phyloP scores from a whole-genome alignment of 2,113 vertebrate genomes.

The Misgurnus anguillicaudatus region DNA sequence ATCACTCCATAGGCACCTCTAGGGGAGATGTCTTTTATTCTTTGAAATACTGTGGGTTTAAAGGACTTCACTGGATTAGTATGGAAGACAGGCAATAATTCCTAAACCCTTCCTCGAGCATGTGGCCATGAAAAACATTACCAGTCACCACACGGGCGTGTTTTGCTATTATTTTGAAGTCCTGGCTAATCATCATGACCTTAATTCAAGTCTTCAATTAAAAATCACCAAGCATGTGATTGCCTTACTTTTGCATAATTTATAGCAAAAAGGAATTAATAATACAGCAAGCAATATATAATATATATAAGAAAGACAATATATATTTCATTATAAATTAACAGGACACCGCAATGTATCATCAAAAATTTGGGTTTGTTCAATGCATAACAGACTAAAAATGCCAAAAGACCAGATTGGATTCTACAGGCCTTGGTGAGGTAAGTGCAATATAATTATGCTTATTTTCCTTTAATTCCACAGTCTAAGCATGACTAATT shows the following conservation, averaged over 20 bases:
- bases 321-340: too few relatives aligned
- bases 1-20: neutral
- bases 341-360: too few relatives aligned
- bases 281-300: neutral
- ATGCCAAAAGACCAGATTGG: too few relatives aligned
- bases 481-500: neutral
- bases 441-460: too few relatives aligned
- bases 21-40: neutral
- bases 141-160: neutral
- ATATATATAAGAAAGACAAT: too few relatives aligned
- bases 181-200: slow-evolving; percentile 17
- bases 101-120: neutral
- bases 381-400: too few relatives aligned
- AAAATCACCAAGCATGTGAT: slow-evolving; percentile 11
- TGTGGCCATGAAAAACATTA: slow-evolving; percentile 17
- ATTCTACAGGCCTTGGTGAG: too few relatives aligned
- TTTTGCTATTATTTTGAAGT: neutral
- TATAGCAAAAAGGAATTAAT: neutral
- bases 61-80: neutral
- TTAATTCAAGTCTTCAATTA: slow-evolving; percentile 22
- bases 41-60: neutral
- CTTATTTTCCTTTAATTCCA: neutral
- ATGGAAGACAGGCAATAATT: neutral
- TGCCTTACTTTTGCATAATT: slow-evolving; percentile 43
- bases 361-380: too few relatives aligned